These are phyloP conservation scores for Pseudochirops cupreus DNA, from an alignment of 2,797 vertebrate species.

Conservation along the genomic window DNA sequence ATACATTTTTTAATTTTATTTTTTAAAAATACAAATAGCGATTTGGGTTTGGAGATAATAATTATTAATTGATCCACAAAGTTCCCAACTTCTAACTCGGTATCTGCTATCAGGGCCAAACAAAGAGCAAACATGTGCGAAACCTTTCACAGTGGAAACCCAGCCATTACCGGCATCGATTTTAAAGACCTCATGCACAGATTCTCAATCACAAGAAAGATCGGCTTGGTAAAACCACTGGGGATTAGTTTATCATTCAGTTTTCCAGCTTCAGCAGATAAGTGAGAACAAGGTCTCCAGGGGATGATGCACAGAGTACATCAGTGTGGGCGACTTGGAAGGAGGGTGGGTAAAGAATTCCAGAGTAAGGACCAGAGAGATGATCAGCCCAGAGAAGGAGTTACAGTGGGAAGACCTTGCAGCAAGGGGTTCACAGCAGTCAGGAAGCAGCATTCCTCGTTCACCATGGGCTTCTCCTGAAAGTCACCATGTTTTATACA, in stretches of 20 bases:
- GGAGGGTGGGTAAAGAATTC: neutral
- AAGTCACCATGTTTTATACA: neutral
- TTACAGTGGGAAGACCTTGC: neutral
- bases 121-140: conserved; percentile 70
- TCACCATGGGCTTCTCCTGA: neutral
- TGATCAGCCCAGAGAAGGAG: neutral
- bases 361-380: neutral
- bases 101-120: conserved; percentile 72
- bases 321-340: neutral
- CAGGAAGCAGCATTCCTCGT: neutral
- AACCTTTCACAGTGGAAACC: conserved; percentile 55
- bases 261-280: neutral
- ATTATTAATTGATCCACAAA: conserved; percentile 74
- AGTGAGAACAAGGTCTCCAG: neutral
- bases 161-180: neutral
- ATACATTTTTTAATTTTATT: neutral
- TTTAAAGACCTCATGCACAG: neutral
- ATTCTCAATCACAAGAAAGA: neutral
- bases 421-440: neutral
- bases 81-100: conserved; percentile 69
- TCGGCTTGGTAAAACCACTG: neutral
- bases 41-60: conserved; percentile 67
- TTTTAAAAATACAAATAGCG: conserved; percentile 43
- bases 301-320: neutral
- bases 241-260: neutral